Base-by-base conservation (phyloP, 23 tunicate genomes). In the Corella eumyota region DNA sequence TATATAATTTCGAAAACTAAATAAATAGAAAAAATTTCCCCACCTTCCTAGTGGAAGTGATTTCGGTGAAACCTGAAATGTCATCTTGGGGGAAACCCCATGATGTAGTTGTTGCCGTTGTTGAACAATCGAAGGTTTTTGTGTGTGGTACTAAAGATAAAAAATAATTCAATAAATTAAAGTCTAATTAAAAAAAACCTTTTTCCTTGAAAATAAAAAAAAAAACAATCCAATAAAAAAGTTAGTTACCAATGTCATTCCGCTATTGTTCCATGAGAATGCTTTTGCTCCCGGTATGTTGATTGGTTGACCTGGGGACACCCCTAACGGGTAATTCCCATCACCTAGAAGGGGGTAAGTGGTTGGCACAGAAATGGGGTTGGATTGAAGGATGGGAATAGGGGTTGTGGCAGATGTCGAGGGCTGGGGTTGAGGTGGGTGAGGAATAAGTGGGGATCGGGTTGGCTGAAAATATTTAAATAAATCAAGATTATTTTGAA, bases 21-120 rank as follows among this genome's bases (percentile, higher is more conserved):
- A n/a, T n/a, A n/a, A n/a, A n/a, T n/a, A n/a, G n/a, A n/a, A n/a
- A n/a, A n/a, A n/a, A n/a, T n/a, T n/a, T n/a, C n/a, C n/a, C n/a
- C n/a, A 85, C 95, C 84, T 85, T 47, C 95, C 95, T 9, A 56
- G 31, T n/a, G 95, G 78, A n/a, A 76, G 56, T 4, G 79, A 38
- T 48, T 85, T 85, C 15, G 95, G 78, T 5, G 93, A 75, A 33
- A 74, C 45, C 1, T 76, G 55, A 58, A 63, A 65, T 6, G 75
- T 19, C 67, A 72, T 59, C 56, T 85, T 85, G 17, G 79, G 68
- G 2, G 85, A 67, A 3, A 81, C 70, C 6, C 65, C 70, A 37
- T 77, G 80, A 32, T 71, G 79, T 55, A 70, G 21, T 9, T 70
- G 91, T 26, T 74, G 84, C 49, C 84, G 56, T 34, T 64, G 95